Conservation (phyloP, 2,797 vertebrate genomes). For the Hirundo rustica region DNA sequence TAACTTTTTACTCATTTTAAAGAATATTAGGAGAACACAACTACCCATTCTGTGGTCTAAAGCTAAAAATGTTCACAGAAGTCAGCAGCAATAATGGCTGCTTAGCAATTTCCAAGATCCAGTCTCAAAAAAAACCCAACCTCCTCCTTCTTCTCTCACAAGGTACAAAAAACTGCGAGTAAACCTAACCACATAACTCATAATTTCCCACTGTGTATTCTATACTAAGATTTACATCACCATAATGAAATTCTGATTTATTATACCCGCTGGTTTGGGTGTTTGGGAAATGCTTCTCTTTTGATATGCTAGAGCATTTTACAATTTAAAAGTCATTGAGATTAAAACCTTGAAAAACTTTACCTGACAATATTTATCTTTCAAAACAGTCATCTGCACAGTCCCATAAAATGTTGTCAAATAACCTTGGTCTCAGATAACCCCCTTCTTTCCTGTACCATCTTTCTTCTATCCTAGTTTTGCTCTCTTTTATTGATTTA, state of each 20-base stretch:
- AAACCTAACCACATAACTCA: neutral
- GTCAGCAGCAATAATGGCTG: neutral
- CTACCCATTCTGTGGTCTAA: neutral
- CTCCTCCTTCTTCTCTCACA: neutral
- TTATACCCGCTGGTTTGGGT: neutral
- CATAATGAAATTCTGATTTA: conserved; percentile 1
- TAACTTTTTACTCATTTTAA: neutral
- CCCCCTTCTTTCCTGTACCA: neutral
- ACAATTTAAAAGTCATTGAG: neutral
- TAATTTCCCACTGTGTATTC: neutral
- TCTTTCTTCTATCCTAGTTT: neutral
- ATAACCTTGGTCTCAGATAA: neutral
- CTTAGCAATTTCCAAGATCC: neutral
- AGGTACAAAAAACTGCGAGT: neutral
- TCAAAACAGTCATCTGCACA: neutral
- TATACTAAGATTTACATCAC: neutral
- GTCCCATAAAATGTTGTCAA: neutral
- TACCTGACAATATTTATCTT: neutral
- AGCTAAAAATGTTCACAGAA: neutral
- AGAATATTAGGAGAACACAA: neutral
- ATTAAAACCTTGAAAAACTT: conserved; percentile 16
- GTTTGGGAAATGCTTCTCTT: neutral
- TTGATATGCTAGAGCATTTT: neutral
- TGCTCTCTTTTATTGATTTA: neutral
- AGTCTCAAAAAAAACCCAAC: neutral